Percentiles rank a stretch among this genome's conserved stretches.
These are phyloP conservation scores for Rhopalosiphum padi DNA, from an alignment of 1,140 invertebrate species.

Conservation along the genomic window DNA sequence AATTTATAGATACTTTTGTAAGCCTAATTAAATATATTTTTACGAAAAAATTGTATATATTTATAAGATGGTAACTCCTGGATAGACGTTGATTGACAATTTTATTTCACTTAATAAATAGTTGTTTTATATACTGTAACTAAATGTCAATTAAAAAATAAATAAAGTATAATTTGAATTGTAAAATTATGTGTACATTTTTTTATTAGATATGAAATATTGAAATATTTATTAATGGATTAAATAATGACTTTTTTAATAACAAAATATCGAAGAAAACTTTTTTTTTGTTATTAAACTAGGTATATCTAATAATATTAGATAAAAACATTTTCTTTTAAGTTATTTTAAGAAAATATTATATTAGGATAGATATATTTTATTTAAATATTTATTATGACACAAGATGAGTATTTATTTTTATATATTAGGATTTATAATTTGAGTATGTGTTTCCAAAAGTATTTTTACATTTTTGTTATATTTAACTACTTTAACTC, in stretches of 20 bases:
- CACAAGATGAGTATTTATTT: not conserved
- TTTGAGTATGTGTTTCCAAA: not conserved
- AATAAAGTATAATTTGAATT: slow-evolving; percentile 27
- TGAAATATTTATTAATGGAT: not conserved
- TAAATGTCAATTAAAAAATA: slow-evolving; percentile 33
- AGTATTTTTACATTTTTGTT: not conserved
- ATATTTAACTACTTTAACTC: not conserved
- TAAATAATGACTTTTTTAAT: too few relatives aligned
- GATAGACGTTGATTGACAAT: slow-evolving; percentile 50
- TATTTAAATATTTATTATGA: not conserved
- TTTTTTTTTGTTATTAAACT: too few relatives aligned
- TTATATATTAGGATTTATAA: not conserved
- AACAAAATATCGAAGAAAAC: not conserved
- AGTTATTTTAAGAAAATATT: not conserved
- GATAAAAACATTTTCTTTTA: too few relatives aligned
- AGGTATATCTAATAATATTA: too few relatives aligned
- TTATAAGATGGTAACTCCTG: slow-evolving; percentile 44
- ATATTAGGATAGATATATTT: not conserved
- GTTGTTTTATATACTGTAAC: not conserved
- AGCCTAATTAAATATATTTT: not conserved
- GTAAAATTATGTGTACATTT: not conserved
- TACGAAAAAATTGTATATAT: slow-evolving; percentile 39
- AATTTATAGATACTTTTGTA: not conserved
- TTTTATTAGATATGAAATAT: not conserved
- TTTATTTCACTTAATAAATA: not conserved